phyloP scores from a whole-genome alignment of 2,113 vertebrate genomes.

The Sclerurus mexicanus region DNA sequence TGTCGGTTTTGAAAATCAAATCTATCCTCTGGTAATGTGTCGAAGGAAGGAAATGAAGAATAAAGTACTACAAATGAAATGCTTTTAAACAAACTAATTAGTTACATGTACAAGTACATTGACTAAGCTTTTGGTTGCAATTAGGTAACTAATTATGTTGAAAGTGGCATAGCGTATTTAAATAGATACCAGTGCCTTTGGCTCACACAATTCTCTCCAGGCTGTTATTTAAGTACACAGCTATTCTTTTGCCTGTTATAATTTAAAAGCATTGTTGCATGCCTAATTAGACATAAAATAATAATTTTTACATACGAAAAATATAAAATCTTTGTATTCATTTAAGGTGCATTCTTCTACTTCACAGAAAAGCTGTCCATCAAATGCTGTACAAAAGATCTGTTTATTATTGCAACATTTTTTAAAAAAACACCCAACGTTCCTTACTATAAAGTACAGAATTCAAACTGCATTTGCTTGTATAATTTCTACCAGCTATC shows the following conservation, averaged over 20 bases:
- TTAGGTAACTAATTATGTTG: slow-evolving; percentile 64
- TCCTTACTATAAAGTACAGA: background rate
- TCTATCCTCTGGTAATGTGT: background rate
- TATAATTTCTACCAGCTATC: background rate
- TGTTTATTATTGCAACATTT: background rate
- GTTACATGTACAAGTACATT: slow-evolving; percentile 27
- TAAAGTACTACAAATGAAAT: slow-evolving; percentile 16
- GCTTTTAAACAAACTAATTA: slow-evolving; percentile 58
- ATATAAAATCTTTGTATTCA: background rate
- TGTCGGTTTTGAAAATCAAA: slow-evolving; percentile 9
- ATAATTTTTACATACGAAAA: slow-evolving; percentile 9
- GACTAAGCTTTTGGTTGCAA: slow-evolving; percentile 38
- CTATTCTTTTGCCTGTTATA: slow-evolving; percentile 20
- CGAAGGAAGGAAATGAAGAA: slow-evolving; percentile 3
- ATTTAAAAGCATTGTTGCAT: background rate
- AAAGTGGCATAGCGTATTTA: slow-evolving; percentile 57
- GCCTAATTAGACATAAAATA: background rate
- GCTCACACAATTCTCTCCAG: slow-evolving; percentile 14
- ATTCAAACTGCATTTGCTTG: background rate
- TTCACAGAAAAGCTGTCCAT: background rate
- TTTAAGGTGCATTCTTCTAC: background rate
- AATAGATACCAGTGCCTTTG: slow-evolving; percentile 5
- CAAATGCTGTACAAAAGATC: background rate
- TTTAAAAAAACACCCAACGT: background rate
- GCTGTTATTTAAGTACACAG: background rate